Evolutionary conservation across 2,113 vertebrate genomes (phyloP).

Genomic region (Austrofundulus limnaeus): DNA sequence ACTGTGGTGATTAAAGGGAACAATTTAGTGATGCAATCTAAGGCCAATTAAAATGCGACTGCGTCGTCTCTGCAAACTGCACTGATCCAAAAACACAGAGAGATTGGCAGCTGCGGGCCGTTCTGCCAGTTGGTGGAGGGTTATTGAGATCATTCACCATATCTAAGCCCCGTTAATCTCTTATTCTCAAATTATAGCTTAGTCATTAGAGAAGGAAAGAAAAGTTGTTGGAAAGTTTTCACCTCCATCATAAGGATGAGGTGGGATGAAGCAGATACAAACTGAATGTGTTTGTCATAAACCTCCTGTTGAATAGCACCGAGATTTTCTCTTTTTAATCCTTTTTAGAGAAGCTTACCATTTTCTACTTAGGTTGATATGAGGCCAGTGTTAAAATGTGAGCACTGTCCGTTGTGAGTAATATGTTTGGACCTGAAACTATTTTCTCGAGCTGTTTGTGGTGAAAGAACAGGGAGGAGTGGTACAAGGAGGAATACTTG

Average conservation of each 20-base stretch:
- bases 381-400: background rate
- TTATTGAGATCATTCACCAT: slow-evolving; percentile 61
- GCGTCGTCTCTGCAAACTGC: slow-evolving; percentile 15
- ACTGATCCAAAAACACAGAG: slow-evolving; percentile 41
- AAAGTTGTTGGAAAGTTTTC: slow-evolving; percentile 21
- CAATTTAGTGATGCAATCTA: slow-evolving; percentile 14
- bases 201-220: background rate
- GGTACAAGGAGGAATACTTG: background rate
- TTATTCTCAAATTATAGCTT: slow-evolving; percentile 27
- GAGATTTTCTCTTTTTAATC: background rate
- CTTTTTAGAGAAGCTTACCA: background rate
- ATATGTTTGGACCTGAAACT: background rate
- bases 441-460: background rate
- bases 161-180: slow-evolving; percentile 62
- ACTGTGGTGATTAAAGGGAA: slow-evolving; percentile 35
- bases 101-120: slow-evolving; percentile 49
- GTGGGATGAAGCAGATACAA: background rate
- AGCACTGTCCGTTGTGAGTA: background rate
- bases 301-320: too few species aligned
- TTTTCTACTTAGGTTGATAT: background rate
- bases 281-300: too few species aligned
- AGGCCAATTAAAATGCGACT: slow-evolving; percentile 27
- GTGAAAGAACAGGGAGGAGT: background rate
- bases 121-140: slow-evolving; percentile 24
- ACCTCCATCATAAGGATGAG: background rate